Evolutionary conservation across 2,888 invertebrate genomes (phyloP).

Genomic region (Nasonovia ribisnigri): DNA sequence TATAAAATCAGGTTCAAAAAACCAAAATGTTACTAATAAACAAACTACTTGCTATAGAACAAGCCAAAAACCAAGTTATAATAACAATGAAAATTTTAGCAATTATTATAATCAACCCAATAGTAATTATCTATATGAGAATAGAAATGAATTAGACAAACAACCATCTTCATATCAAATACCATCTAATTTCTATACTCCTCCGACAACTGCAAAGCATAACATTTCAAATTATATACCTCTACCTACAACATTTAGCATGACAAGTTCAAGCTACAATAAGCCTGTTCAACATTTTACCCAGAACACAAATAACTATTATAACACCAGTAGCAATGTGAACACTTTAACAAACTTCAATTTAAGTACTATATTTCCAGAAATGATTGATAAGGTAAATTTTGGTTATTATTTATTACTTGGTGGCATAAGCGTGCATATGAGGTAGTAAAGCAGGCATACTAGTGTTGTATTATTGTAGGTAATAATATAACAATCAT

Average conservation of each 20-base stretch:
- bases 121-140: slow-evolving; percentile 61
- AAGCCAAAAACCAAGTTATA: slow-evolving; percentile 54
- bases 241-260: slow-evolving; percentile 58
- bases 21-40: slow-evolving; percentile 55
- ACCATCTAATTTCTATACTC: slow-evolving; percentile 54
- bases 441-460: not conserved
- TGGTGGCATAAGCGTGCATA: not conserved
- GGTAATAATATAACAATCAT: not conserved
- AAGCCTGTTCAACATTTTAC: slow-evolving; percentile 63
- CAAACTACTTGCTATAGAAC: slow-evolving; percentile 52
- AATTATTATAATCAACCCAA: slow-evolving; percentile 59
- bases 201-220: slow-evolving; percentile 54
- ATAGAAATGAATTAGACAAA: slow-evolving; percentile 56
- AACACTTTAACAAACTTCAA: slow-evolving; percentile 80
- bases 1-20: slow-evolving; percentile 41
- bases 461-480: not conserved
- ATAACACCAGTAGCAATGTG: slow-evolving; percentile 49
- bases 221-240: slow-evolving; percentile 63
- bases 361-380: slow-evolving; percentile 86
- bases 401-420: slow-evolving; percentile 10
- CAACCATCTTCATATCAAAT: slow-evolving; percentile 59
- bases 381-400: slow-evolving; percentile 78
- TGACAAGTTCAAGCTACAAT: slow-evolving; percentile 56
- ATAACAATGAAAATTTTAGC: slow-evolving; percentile 53
- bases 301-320: slow-evolving; percentile 60